Conservation (phyloP, 2,113 vertebrate genomes). For the Sinocyclocheilus maitianheensis region DNA sequence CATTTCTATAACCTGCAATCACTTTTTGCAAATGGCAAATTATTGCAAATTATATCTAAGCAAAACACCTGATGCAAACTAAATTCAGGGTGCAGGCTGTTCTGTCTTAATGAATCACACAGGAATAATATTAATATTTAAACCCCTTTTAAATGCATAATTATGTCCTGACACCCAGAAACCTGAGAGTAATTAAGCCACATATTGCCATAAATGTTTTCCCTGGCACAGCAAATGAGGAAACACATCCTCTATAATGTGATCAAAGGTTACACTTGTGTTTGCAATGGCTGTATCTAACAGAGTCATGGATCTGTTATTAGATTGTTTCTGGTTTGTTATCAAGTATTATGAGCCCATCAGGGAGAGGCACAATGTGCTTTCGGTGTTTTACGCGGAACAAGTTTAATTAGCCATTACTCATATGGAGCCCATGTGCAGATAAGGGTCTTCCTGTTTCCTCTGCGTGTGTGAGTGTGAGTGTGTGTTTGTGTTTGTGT, state of each 20-base stretch:
- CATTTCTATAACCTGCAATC: too few species aligned
- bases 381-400: background rate
- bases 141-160: slow-evolving; percentile 3
- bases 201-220: background rate
- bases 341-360: background rate
- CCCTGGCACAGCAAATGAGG: background rate
- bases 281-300: background rate
- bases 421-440: slow-evolving; percentile 52
- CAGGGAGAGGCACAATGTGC: background rate
- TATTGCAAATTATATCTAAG: too few species aligned
- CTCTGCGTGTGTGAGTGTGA: background rate
- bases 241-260: background rate
- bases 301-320: background rate
- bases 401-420: slow-evolving; percentile 27
- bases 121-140: slow-evolving; percentile 17
- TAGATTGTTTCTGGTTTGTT: background rate
- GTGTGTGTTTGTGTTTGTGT: slow-evolving; percentile 25
- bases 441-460: slow-evolving; percentile 50
- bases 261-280: background rate
- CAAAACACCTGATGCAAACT: too few species aligned
- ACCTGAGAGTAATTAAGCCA: slow-evolving; percentile 35
- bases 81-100: too few species aligned
- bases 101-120: slow-evolving; percentile 1
- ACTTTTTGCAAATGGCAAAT: too few species aligned
- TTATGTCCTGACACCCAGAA: slow-evolving; percentile 26